Percentiles rank a stretch among this genome's conserved stretches.
These are phyloP conservation scores for Cossypha heuglini DNA, from an alignment of 2,797 vertebrate species.

Conservation along the genomic window DNA sequence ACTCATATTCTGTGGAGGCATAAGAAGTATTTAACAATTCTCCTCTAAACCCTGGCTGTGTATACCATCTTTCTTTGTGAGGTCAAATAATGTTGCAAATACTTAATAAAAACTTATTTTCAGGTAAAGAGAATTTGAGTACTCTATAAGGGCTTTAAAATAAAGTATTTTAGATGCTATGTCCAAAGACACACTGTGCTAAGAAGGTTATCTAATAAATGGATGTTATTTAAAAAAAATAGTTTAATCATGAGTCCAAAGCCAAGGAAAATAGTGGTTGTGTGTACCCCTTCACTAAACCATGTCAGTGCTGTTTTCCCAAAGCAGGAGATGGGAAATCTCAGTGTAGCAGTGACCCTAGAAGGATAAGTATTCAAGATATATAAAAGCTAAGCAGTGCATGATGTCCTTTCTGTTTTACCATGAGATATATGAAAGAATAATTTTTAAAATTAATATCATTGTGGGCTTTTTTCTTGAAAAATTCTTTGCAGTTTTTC, in stretches of 20 bases:
- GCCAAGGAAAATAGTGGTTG: neutral
- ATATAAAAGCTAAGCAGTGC: neutral
- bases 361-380: conserved; percentile 2
- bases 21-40: neutral
- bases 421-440: neutral
- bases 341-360: neutral
- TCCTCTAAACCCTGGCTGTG: neutral
- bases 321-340: neutral
- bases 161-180: neutral
- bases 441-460: neutral
- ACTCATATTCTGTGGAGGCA: neutral
- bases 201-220: neutral
- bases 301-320: neutral
- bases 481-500: neutral
- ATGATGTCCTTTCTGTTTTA: neutral
- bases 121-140: neutral
- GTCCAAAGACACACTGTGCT: neutral
- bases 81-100: neutral
- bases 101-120: neutral
- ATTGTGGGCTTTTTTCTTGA: neutral
- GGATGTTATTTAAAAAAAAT: neutral
- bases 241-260: neutral
- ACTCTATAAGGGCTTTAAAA: neutral
- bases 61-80: neutral
- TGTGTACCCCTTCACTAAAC: neutral